Base-by-base conservation (phyloP, 2,888 invertebrate genomes). In the Cerastoderma edule region DNA sequence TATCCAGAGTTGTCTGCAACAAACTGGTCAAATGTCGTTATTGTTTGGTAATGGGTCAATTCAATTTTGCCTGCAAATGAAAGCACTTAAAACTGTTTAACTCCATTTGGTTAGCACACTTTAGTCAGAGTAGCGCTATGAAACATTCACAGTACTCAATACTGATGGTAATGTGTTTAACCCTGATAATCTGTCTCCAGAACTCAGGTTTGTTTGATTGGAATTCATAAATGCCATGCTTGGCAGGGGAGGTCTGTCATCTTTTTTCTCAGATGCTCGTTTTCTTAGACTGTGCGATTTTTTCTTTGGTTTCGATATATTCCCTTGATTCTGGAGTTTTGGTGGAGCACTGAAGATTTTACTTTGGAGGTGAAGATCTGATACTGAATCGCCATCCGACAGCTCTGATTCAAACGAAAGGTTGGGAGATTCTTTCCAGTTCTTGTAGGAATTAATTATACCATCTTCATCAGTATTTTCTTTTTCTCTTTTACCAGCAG, bases 401-500 rank as follows among this genome's bases (percentile, higher is more conserved):
- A 81, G 46, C 24, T 76, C 81, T 30, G 78, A 81, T 64, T 78
- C 81, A 19, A 75, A 66, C 13, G 68, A 75, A 27, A 69, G 28
- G 6, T 16, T 64, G n/a, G 69, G 69, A 2, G 54, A 27, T 22
- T 80, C 80, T 56, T 65, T 81, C 75, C 75, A 72, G 24, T 71
- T 70, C 13, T n/a, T 24, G n/a, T 39, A 27, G 1, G 48, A 50
- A 28, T 48, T 32, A 13, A 35, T 27, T 13, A 24, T 8, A 19
- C 16, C 2, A 39, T 32, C 27, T 19, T 56, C 67, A 8, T 30
- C 53, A 28, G 22, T 35, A 30, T 68, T 30, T 35, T 77, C 69
- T 27, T 6, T 39, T 28, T 72, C 80, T 71, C 75, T 72, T 65
- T 83, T 85, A 10, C 83, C 81, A 30, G 85, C 85, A 10, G 85